Conservation (phyloP, 2,888 invertebrate genomes). For the Carterocephalus palaemon region DNA sequence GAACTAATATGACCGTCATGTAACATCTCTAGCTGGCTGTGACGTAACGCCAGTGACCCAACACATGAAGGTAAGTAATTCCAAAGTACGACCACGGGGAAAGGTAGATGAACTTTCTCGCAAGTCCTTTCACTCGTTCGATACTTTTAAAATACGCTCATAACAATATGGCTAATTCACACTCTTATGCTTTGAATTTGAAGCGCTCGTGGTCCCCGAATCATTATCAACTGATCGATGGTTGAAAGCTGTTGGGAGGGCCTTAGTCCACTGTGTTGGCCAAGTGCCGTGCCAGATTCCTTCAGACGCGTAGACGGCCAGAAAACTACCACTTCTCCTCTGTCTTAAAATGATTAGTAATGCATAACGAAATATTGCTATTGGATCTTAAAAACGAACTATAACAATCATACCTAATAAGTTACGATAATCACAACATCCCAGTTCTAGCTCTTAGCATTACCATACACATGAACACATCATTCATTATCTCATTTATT, state of each 20-base stretch:
- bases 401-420: background rate
- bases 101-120: conserved; percentile 21
- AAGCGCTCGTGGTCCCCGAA: too few species aligned
- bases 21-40: conserved; percentile 14
- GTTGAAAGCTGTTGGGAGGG: too few species aligned
- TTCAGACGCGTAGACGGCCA: too few species aligned
- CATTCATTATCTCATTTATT: conserved; percentile 8
- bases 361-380: background rate
- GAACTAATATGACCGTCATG: conserved; percentile 13
- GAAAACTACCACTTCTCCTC: too few species aligned
- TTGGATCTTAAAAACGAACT: too few species aligned
- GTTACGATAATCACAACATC: background rate
- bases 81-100: conserved; percentile 12
- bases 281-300: too few species aligned
- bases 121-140: conserved; percentile 22
- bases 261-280: too few species aligned
- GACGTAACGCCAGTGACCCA: conserved; percentile 17
- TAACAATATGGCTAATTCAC: background rate
- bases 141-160: conserved; percentile 7
- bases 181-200: background rate
- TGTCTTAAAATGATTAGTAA: background rate
- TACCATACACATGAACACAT: background rate
- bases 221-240: too few species aligned
- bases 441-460: background rate
- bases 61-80: conserved; percentile 17